These are phyloP conservation scores for Teleogryllus occipitalis DNA, from an alignment of 1,140 invertebrate species.

Conservation along the genomic window DNA sequence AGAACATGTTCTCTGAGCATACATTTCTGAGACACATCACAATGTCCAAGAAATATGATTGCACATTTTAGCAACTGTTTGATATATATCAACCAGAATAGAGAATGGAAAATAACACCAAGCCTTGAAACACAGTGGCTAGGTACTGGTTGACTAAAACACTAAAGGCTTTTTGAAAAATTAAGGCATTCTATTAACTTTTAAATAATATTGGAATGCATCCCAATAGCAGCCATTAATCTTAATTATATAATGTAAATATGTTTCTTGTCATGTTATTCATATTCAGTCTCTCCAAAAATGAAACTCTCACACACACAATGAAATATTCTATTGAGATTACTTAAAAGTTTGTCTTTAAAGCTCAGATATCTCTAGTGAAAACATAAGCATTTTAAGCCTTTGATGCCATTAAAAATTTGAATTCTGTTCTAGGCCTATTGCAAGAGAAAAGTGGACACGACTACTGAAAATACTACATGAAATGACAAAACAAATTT, in stretches of 20 bases:
- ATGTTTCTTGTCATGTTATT: background rate
- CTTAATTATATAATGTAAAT: background rate
- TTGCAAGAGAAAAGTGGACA: background rate
- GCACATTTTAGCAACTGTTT: too few relatives aligned
- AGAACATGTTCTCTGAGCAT: too few relatives aligned
- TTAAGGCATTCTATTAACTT: background rate
- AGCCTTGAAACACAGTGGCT: background rate
- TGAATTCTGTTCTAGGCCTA: background rate
- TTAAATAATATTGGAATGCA: background rate
- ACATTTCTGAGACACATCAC: too few relatives aligned
- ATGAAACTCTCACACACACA: background rate
- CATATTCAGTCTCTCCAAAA: background rate
- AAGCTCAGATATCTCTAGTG: background rate
- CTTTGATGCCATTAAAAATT: background rate
- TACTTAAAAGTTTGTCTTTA: background rate
- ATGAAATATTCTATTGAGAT: background rate
- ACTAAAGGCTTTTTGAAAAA: background rate
- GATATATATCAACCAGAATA: background rate
- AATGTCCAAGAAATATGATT: too few relatives aligned
- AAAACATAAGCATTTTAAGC: background rate
- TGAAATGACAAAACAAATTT: too few relatives aligned
- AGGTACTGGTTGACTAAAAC: background rate
- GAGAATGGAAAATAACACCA: background rate
- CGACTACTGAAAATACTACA: background rate
- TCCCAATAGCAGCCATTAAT: constrained; percentile 4